Percentiles rank a stretch among this genome's conserved stretches.
These are phyloP conservation scores for Arvicanthis niloticus DNA, from an alignment of 2,113 vertebrate genomes.

Conservation along the genomic window DNA sequence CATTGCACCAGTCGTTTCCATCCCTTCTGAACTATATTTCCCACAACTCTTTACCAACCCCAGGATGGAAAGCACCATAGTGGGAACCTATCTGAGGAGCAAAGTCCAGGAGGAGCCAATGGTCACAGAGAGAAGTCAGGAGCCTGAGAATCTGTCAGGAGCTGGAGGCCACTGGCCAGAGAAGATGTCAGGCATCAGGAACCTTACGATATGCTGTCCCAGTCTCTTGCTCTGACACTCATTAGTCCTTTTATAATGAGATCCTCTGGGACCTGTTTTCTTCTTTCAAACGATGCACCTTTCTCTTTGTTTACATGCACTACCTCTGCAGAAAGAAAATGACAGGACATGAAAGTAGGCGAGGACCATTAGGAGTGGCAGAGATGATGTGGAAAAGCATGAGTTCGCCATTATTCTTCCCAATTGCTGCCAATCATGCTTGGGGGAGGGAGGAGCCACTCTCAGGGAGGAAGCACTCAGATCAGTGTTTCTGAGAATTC, in stretches of 20 bases:
- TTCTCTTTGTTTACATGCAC: neutral
- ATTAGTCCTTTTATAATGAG: neutral
- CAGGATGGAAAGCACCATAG: slow-evolving; percentile 57
- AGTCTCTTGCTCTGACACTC: neutral
- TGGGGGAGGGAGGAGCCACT: neutral
- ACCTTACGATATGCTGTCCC: neutral
- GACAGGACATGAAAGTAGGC: neutral
- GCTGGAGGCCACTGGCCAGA: neutral
- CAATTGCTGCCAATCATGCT: neutral
- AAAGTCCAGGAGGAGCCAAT: neutral
- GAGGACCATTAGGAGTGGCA: neutral
- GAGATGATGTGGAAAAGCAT: neutral
- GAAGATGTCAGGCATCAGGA: too few species aligned
- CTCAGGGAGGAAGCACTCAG: neutral
- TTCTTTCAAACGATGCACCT: neutral
- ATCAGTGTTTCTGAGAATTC: neutral
- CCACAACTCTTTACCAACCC: slow-evolving; percentile 45
- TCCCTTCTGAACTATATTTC: slow-evolving; percentile 59
- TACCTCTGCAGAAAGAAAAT: neutral
- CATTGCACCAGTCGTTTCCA: slow-evolving; percentile 79
- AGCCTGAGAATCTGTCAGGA: too few species aligned
- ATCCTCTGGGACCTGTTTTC: neutral
- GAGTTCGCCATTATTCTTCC: neutral
- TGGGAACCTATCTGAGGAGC: neutral
- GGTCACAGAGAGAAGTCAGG: too few species aligned